Base-by-base conservation (phyloP, 2,888 invertebrate species). In the Trachelus troglodyta region DNA sequence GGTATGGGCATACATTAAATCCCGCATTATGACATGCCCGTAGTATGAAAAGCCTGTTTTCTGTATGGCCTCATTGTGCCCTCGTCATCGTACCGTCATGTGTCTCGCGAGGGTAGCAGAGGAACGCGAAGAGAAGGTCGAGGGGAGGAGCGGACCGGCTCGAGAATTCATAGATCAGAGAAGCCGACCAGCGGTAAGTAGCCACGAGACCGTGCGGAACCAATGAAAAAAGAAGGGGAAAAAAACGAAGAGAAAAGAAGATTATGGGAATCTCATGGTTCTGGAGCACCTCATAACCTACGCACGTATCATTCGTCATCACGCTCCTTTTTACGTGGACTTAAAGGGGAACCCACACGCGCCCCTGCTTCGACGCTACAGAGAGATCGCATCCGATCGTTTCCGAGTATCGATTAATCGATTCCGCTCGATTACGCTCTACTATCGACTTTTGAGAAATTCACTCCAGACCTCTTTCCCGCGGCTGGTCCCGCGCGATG, bases 131-230 rank as follows among this genome's bases (percentile, higher is more conserved):
- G 77, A 74, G 76, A 56, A 40, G 56, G 73, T 76, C 69, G 80
- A 76, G 37, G 74, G 74, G 34, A n/a, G 34, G 35, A 74, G 74
- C 81, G 80, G 77, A 79, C 76, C 80, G 78, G 71, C 69, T 81
- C 82, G 81, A 85, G 83, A 87, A 89, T 87, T 87, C 82, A 83
- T 87, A 89, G 86, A 90, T 90, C 90, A 90, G 84, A 89, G 84
- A 83, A 76, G 82, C 87, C 89, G 81, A 80, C 82, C 40, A 37
- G 76, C 68, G 79, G 78, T 83, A 85, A 85, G 81, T 80, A 80
- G 82, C 75, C 79, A 81, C 77, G 81, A 81, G 83, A 83, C 81
- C 81, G 78, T 78, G 40, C 56, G 56, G 56, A 56, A 56, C 56
- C 56, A 56, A 56, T 56, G 56, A 56, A 56, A 56, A 56, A 40